Conservation (phyloP, 1,140 invertebrate genomes). For the Trypoxylus dichotomus region DNA sequence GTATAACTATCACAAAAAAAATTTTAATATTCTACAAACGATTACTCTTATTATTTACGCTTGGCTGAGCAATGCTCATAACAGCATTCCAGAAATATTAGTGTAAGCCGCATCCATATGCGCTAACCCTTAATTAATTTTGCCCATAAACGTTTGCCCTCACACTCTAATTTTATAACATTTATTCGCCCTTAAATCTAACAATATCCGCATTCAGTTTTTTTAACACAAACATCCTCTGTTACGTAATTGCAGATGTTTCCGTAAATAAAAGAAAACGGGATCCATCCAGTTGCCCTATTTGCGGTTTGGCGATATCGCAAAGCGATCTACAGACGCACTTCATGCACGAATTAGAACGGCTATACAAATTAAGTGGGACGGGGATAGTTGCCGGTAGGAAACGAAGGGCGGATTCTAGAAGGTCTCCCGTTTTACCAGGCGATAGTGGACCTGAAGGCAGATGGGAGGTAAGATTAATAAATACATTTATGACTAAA, state of each 20-base stretch:
- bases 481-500: too few relatives aligned
- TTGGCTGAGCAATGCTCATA: conserved; percentile 18
- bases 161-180: background rate
- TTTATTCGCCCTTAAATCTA: background rate
- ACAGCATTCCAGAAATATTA: conserved; percentile 14
- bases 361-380: conserved; percentile 67
- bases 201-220: background rate
- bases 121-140: conserved; percentile 1
- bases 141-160: background rate
- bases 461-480: conserved; percentile 67
- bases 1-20: background rate
- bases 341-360: conserved; percentile 76
- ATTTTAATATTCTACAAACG: conserved; percentile 5
- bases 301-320: conserved; percentile 76
- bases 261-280: conserved; percentile 49
- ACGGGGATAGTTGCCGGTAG: conserved; percentile 52
- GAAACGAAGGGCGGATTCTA: conserved; percentile 55
- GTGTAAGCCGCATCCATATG: conserved; percentile 8
- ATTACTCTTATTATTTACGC: background rate
- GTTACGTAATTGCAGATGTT: conserved; percentile 40
- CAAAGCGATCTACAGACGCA: conserved; percentile 77
- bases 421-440: conserved; percentile 55
- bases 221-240: background rate
- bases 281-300: conserved; percentile 68
- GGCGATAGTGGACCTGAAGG: conserved; percentile 65